Evolutionary conservation across 23 tunicate genomes (phyloP).

Genomic region (Diplosoma virens): DNA sequence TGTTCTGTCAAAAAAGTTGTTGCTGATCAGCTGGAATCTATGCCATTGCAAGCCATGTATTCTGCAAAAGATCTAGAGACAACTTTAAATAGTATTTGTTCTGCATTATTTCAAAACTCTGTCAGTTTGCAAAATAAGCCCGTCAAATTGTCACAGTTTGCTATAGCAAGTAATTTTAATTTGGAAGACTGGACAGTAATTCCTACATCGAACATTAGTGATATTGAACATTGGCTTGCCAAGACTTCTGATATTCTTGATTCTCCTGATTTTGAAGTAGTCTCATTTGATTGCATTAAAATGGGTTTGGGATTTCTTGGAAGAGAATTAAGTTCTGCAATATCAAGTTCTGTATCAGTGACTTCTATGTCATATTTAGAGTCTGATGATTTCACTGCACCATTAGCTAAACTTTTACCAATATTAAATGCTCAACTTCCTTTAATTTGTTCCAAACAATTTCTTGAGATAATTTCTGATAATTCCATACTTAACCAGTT

Average conservation of each 20-base stretch:
- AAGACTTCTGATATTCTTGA: conserved; percentile 59
- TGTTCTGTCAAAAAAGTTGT: not conserved
- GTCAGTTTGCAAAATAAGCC: not conserved
- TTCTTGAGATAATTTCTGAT: conserved; percentile 19
- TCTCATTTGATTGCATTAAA: conserved; percentile 30
- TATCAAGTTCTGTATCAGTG: not conserved
- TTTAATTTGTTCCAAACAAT: conserved; percentile 24
- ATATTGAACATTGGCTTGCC: not conserved
- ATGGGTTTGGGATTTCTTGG: conserved; percentile 30
- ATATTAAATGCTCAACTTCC: conserved; percentile 43
- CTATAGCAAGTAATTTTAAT: conserved; percentile 1
- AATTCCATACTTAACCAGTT: conserved; percentile 28
- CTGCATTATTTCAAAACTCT: not conserved
- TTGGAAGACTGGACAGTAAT: conserved; percentile 3
- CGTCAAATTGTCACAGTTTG: conserved; percentile 20
- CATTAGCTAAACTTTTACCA: conserved; percentile 74
- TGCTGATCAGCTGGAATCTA: conserved; percentile 23
- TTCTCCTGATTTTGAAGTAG: conserved; percentile 47
- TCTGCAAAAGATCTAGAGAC: conserved; percentile 24
- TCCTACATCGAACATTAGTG: not conserved
- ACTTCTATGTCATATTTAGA: not conserved
- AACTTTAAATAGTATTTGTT: conserved; percentile 23
- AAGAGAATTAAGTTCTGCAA: not conserved
- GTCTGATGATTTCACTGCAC: conserved; percentile 7
- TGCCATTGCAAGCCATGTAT: conserved; percentile 64